Base-by-base conservation (phyloP, 2,888 invertebrate species). In the Tinea pellionella region DNA sequence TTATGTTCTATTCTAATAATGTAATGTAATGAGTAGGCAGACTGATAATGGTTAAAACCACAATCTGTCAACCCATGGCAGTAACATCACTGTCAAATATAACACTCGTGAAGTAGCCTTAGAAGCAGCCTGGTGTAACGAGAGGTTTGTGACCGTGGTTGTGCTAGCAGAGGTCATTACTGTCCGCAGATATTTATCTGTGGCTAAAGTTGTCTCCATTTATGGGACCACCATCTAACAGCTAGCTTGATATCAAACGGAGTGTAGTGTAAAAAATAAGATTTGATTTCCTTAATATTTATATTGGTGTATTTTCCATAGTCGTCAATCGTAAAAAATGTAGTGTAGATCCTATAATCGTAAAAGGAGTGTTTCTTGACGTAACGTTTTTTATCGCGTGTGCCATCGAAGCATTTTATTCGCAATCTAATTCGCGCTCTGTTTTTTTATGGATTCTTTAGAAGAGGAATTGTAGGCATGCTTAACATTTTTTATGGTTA, bases 321-420 rank as follows among this genome's bases (percentile, higher is more conserved):
- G 47, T 47, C 47, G 13, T 47, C 15, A 15, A 47, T 47, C 16
- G 13, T 13, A 15, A 53, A 51, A 53, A 19, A 53, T 53, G 53
- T 53, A 53, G 53, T 53, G 18, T 53, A 8, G 16, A 53, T 11
- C 53, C 24, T 18, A 53, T 24, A 53, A 53, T 24, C 53, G 53
- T 53, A 53, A 53, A 53, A 53, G 24, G 13, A 51, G 24, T 53
- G 9, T 53, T 12, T n/a, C 53, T 24, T 53, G 19, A 18, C 12
- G 24, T 53, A 53, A 53, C 53, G 24, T 53, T 53, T n/a, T 53
- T 53, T 53, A 53, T 53, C 53, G 53, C n/a, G 53, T 53, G 24
- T 12, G 53, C 53, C 53, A 53, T 53, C 53, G 53, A 47, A 47
- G 47, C 47, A 47, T 47, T 47, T 47, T 47, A 47, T 47, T 47